Base-by-base conservation (phyloP, 2,797 vertebrate species). In the Octomys mimax region DNA sequence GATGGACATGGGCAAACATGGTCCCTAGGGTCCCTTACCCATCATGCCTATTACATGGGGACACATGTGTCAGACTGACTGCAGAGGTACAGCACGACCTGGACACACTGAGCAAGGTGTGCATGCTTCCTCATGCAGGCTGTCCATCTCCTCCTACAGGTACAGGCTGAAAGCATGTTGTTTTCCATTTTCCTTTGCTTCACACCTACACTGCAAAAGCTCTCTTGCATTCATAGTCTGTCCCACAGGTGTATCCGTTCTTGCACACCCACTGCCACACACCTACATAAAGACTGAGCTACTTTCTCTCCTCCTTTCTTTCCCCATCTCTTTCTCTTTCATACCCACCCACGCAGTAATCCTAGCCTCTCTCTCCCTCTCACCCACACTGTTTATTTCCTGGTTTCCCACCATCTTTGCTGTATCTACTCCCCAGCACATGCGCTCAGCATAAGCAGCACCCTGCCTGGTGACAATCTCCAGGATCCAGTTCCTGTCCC, bases 331-430 rank as follows among this genome's bases (percentile, higher is more conserved):
- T 78, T 86, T 96, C 89, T 94, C 89, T 78, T 95, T 97, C 73
- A 80, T 93, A 70, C 33, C 92, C 95, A 81, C 97, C 97, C 96
- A 98, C 96, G 16, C 97, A 95, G 94, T 87, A 94, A 97, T 90
- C 95, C 92, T 91, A 93, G 95, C 92, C 87, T 95, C 91, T 79
- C 83, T 61, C 79, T 68, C 70, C 46, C 92, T 90, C 80, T 96
- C 97, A 66, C 97, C 87, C 96, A 96, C 97, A 70, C 96, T 95
- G 62, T 78, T 87, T 89, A 75, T 92, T 96, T 97, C 97, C 96
- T 96, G 96, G 80, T 79, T 95, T 84, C 82, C 96, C 70, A 62
- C 94, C 80, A 62, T 84, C 91, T 96, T 66, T 70, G 95, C 92
- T 90, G 24, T 11, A 93, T 66, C 59, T 73, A 73, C 64, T 93